Conservation (phyloP, 2,888 invertebrate genomes). For the Drosophila melanocephala region DNA sequence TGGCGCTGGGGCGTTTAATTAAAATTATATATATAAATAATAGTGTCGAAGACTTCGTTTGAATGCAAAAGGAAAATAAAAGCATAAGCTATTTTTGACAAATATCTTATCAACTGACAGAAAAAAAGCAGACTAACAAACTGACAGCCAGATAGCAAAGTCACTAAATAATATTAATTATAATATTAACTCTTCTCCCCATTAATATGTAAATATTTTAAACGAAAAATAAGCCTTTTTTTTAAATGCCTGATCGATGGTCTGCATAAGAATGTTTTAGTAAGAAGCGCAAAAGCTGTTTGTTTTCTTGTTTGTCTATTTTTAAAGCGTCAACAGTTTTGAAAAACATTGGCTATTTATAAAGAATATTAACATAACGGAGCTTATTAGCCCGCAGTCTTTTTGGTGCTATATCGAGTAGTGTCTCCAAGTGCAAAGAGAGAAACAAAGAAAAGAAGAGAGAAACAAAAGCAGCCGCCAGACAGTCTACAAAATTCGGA, state of each 20-base stretch:
- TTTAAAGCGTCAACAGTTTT: conserved; percentile 22
- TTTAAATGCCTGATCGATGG: conserved; percentile 27
- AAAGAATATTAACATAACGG: conserved; percentile 36
- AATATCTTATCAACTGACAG: conserved; percentile 32
- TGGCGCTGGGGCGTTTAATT: conserved; percentile 17
- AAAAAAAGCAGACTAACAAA: not conserved
- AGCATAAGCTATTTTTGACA: conserved; percentile 9
- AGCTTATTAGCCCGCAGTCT: conserved; percentile 12
- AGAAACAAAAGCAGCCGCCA: conserved; percentile 51
- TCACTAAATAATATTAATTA: conserved; percentile 9
- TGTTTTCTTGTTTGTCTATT: not conserved
- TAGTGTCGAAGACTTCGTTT: conserved; percentile 19
- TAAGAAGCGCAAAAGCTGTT: not conserved
- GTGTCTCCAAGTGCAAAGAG: conserved; percentile 17
- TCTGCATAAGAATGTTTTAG: not conserved
- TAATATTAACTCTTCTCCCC: not conserved
- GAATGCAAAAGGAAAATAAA: conserved; percentile 13
- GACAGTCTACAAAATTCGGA: conserved; percentile 54
- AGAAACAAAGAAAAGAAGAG: conserved; percentile 6
- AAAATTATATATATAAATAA: conserved; percentile 24
- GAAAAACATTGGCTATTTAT: conserved; percentile 45
- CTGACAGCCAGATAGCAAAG: conserved; percentile 28
- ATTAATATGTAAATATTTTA: conserved; percentile 45
- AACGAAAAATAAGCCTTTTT: not conserved
- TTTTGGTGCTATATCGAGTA: not conserved